Percentiles rank a stretch among this genome's conserved stretches.
These are phyloP conservation scores for Ceyx cyanopectus DNA, from an alignment of 2,113 vertebrate genomes.

Conservation along the genomic window DNA sequence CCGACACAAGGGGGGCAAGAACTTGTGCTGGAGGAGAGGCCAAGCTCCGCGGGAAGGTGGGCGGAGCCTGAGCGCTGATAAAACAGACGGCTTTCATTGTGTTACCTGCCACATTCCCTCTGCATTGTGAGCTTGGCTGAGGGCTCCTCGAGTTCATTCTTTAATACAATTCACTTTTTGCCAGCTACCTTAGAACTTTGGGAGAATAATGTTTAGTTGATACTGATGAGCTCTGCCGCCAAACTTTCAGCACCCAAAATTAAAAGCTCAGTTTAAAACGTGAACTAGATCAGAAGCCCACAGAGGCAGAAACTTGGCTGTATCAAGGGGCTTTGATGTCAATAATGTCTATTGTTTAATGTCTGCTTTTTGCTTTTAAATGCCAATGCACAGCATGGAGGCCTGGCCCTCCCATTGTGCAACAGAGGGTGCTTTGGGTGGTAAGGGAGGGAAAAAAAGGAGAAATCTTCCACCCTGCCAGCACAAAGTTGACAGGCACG, in stretches of 20 bases:
- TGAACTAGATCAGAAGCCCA: neutral
- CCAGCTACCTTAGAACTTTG: neutral
- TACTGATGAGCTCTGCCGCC: accelerated
- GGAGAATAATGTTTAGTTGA: neutral
- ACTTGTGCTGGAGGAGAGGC: constrained; percentile 32
- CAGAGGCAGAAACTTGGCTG: neutral
- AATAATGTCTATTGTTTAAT: constrained; percentile 50
- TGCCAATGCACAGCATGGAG: constrained; percentile 58
- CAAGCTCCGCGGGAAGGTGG: neutral
- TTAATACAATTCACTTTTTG: neutral
- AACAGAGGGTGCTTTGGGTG: constrained; percentile 35
- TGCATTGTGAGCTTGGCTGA: neutral
- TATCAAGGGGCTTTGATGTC: neutral
- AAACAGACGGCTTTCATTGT: neutral
- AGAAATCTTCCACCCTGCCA: neutral
- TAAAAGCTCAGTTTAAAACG: constrained; percentile 1
- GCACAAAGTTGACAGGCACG: neutral
- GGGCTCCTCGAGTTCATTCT: neutral
- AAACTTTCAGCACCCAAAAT: constrained; percentile 46
- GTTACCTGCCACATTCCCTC: neutral
- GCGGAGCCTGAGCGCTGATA: neutral
- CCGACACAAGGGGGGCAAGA: neutral
- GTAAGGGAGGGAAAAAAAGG: neutral
- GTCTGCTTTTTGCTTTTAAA: constrained; percentile 36
- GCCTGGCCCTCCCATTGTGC: constrained; percentile 48